These are phyloP conservation scores for Zaprionus africanus DNA, from an alignment of 1,140 invertebrate species.

Conservation along the genomic window DNA sequence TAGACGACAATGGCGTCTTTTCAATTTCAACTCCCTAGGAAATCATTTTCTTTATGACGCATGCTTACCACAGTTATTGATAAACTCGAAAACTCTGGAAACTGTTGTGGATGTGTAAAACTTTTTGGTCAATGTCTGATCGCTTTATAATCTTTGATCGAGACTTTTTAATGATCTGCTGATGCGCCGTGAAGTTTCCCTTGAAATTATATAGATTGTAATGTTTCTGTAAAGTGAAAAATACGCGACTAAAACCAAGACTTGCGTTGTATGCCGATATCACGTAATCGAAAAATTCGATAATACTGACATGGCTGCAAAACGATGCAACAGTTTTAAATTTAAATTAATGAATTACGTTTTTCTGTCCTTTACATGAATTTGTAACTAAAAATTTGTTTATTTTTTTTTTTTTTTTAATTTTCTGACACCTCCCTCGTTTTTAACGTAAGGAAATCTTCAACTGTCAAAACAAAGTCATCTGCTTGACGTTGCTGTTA, in stretches of 20 bases:
- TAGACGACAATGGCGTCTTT: constrained; percentile 1
- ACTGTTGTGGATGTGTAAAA: neutral
- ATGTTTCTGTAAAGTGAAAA: constrained; percentile 11
- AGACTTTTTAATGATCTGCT: neutral
- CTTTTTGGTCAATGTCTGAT: neutral
- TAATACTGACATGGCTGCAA: constrained; percentile 1
- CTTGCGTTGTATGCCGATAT: constrained; percentile 11
- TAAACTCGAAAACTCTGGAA: neutral
- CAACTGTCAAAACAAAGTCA: neutral
- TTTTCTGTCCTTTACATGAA: neutral
- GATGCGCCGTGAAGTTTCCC: neutral
- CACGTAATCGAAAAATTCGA: constrained; percentile 23
- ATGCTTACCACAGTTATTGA: constrained; percentile 8
- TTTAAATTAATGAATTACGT: neutral
- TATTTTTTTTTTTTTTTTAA: neutral
- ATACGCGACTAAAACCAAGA: constrained; percentile 7
- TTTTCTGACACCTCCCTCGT: neutral
- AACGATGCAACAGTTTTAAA: neutral
- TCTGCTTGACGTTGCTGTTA: neutral
- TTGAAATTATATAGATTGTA: neutral
- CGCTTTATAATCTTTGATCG: neutral
- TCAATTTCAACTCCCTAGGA: neutral
- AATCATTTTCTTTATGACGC: constrained; percentile 2
- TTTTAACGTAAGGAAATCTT: neutral
- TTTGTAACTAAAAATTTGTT: neutral